Conservation (phyloP, 2,797 vertebrate genomes). For the Pipistrellus nathusii region DNA sequence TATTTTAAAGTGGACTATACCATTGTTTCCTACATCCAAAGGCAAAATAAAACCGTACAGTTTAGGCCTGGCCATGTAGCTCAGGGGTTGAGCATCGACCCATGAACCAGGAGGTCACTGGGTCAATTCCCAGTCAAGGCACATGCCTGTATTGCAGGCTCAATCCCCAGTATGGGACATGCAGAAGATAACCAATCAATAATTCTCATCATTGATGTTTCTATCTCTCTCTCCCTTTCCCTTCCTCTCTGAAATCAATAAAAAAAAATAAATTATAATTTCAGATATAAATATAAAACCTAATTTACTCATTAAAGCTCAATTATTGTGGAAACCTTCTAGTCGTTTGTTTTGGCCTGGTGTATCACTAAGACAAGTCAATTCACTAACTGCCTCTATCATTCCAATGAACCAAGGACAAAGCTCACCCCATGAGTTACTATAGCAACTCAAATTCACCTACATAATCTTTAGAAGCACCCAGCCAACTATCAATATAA, state of each 20-base stretch:
- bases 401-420: conserved; percentile 10
- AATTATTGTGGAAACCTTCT: neutral
- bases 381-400: neutral
- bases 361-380: neutral
- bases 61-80: too few relatives aligned
- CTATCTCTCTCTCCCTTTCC: too few relatives aligned
- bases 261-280: conserved; percentile 25
- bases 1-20: conserved; percentile 6
- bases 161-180: too few relatives aligned
- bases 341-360: neutral
- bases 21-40: conserved; percentile 28
- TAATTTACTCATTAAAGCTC: conserved; percentile 26
- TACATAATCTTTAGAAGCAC: neutral
- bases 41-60: conserved; percentile 27
- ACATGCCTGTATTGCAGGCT: too few relatives aligned
- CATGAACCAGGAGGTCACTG: too few relatives aligned
- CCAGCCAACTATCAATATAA: conserved; percentile 23
- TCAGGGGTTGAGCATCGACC: too few relatives aligned
- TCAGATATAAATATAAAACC: conserved; percentile 2
- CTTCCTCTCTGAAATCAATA: too few relatives aligned
- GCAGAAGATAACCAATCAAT: too few relatives aligned
- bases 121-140: too few relatives aligned
- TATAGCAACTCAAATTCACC: neutral
- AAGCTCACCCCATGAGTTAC: neutral
- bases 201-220: too few relatives aligned